Percentiles rank a stretch among this genome's conserved stretches.
Evolutionary conservation across 2,888 invertebrate species (phyloP).

Genomic region (Limnephilus rhombicus): DNA sequence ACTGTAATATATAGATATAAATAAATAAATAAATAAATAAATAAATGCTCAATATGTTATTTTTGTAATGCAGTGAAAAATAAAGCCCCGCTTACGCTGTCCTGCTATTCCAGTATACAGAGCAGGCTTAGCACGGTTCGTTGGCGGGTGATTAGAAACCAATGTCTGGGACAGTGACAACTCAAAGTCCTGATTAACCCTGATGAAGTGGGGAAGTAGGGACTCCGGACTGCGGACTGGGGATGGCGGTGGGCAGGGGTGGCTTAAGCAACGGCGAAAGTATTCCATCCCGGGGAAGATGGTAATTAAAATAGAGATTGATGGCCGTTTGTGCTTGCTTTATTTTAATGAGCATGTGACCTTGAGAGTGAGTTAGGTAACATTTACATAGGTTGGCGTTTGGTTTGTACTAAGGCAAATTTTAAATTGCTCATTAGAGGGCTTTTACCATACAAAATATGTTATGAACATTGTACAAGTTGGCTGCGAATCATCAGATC

Average conservation of each 20-base stretch:
- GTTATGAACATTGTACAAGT: background rate
- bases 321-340: background rate
- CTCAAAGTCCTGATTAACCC: slow-evolving; percentile 14
- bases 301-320: background rate
- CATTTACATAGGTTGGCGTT: background rate
- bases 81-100: background rate
- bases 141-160: slow-evolving; percentile 22
- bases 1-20: too few relatives aligned
- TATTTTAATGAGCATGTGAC: background rate
- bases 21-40: too few relatives aligned
- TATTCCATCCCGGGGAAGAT: background rate
- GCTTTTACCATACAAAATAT: background rate
- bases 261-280: background rate
- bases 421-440: background rate
- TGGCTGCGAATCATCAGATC: too few relatives aligned
- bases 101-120: background rate
- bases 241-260: background rate
- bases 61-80: background rate
- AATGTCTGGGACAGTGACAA: slow-evolving; percentile 33
- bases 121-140: background rate
- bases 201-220: background rate
- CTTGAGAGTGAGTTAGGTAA: background rate
- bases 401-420: background rate
- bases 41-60: too few relatives aligned
- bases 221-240: background rate